A percentile compares a stretch with the other conserved stretches of the same genome.
Evolutionary conservation across 2,888 invertebrate species (phyloP).

Genomic region (Trissolcus japonicus): DNA sequence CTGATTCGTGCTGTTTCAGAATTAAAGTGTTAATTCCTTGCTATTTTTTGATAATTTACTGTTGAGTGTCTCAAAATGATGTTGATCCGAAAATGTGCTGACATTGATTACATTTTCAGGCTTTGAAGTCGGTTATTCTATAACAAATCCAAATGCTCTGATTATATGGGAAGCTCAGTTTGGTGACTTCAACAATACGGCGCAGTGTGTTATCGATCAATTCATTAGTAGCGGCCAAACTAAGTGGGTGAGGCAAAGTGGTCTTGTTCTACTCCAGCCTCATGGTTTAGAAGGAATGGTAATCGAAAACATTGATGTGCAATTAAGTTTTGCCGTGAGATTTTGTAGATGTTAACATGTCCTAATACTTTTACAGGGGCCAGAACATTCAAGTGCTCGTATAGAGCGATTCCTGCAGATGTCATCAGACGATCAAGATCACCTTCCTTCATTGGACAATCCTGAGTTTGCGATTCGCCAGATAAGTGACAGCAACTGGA

Average conservation of each 20-base stretch:
- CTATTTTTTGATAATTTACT: neutral
- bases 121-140: conserved; percentile 98
- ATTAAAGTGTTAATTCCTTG: no score
- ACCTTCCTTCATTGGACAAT: conserved; percentile 90
- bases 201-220: conserved; percentile 97
- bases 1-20: no score
- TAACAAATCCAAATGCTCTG: conserved; percentile 97
- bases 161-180: conserved; percentile 99
- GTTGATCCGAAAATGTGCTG: neutral
- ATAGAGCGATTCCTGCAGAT: conserved; percentile 95
- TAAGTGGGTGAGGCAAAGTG: conserved; percentile 98
- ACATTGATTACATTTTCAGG: conserved; percentile 77
- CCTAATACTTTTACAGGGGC: conserved; percentile 81
- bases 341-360: neutral
- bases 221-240: conserved; percentile 81
- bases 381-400: conserved; percentile 95
- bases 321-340: neutral
- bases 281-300: conserved; percentile 99
- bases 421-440: conserved; percentile 97
- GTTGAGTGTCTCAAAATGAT: neutral
- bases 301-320: conserved; percentile 24
- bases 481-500: conserved; percentile 98
- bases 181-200: conserved; percentile 99
- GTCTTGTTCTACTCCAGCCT: conserved; percentile 94
- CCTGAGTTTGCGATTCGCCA: conserved; percentile 95